Base-by-base conservation (phyloP, 2,113 vertebrate genomes). In the Cololabis saira region DNA sequence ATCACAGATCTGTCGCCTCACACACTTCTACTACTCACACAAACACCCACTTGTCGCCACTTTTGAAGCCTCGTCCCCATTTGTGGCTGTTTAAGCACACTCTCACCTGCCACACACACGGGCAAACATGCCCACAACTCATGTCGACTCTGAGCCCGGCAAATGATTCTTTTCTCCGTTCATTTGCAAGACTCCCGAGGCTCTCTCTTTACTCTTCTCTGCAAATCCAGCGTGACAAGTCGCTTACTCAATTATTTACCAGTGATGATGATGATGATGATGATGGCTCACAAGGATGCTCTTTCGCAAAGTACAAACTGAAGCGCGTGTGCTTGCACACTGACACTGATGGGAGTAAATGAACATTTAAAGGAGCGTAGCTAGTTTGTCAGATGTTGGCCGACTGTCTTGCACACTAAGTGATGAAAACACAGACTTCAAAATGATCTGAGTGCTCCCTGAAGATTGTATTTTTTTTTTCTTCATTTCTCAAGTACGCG, bases 241-340 rank as follows among this genome's bases (percentile, higher is more conserved):
- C 70, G 62, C 84, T 81, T 63, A 50, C 65, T 84, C 75, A 86
- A 84, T 87, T 83, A 88, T 89, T 91, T 76, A 88, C 73, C 67
- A 61, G 58, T 49, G 70, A 67, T 84, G 82, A 67, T 70, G 75
- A 87, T 80, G 62, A n/a, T n/a, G n/a, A 85, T 76, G 67, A 67
- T 70, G 75, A 87, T 80, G 62, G 67, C 70, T 71, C 82, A 71
- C 72, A 78, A 67, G 16, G 50, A n/a, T 21, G 71, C 59, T 73
- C 67, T 57, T 7, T 51, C 52, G 22, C 52, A 6, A 24, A 67
- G 41, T 49, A 12, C 11, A 2, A 52, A 50, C 19, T 16, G 51
- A 70, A 2, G 48, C n/a, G 17, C 41, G 48, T 4, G 43, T 14
- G 33, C 27, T n/a, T 19, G 21, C n/a, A 9, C 19, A 16, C 56